phyloP scores from a whole-genome alignment of 92 coral and sea anemone genomes.

The Pocillopora meandrina region DNA sequence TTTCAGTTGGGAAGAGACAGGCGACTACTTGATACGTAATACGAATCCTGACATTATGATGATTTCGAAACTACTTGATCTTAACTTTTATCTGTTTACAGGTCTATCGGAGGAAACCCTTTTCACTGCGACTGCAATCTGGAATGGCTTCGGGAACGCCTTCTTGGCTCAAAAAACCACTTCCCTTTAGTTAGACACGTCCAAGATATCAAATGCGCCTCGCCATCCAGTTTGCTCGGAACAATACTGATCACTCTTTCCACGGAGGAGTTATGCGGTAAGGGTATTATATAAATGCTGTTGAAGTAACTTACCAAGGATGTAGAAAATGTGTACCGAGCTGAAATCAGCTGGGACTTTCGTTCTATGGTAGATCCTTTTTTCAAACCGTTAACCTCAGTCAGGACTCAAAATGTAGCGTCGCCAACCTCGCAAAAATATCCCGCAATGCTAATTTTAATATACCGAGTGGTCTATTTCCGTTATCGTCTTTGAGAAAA shows the following conservation, averaged over 20 bases:
- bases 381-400: no score
- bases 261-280: slow-evolving; percentile 28
- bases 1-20: no score
- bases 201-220: slow-evolving; percentile 10
- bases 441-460: no score
- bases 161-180: slow-evolving; percentile 3
- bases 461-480: no score
- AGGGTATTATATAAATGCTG: not conserved
- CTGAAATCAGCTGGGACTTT: no score
- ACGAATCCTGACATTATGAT: no score
- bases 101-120: slow-evolving; percentile 47
- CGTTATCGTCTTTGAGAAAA: no score
- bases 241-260: slow-evolving; percentile 4
- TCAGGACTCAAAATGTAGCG: no score
- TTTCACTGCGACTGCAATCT: slow-evolving; percentile 52
- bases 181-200: slow-evolving; percentile 13
- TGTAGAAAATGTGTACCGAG: not conserved
- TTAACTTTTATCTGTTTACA: not conserved
- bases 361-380: no score
- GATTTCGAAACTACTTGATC: no score
- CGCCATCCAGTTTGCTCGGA: slow-evolving; percentile 15
- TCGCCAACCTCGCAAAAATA: no score
- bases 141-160: slow-evolving; percentile 37
- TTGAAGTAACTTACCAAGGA: not conserved
- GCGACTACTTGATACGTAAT: no score